A percentile compares a stretch with the other conserved stretches of the same genome.
phyloP scores from a whole-genome alignment of 2,888 invertebrate genomes.

The Epiblema foenella region DNA sequence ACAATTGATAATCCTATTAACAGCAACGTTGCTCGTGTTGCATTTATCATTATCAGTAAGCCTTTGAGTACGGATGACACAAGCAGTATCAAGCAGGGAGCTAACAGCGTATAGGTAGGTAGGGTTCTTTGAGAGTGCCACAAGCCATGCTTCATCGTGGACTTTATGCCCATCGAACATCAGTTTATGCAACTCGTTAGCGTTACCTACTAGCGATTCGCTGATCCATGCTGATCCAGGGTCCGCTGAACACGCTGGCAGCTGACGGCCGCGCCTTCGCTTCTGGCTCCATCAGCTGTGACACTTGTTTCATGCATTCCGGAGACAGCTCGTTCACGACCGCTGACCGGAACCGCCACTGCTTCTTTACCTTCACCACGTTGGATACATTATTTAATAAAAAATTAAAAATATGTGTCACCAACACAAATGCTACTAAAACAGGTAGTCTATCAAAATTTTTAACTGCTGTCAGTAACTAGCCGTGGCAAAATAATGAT shows the following conservation, averaged over 20 bases:
- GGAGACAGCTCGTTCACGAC: slow-evolving; percentile 84
- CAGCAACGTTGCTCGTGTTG: too few species aligned
- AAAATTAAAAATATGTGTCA: too few species aligned
- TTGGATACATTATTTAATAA: background rate
- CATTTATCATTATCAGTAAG: too few species aligned
- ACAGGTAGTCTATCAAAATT: too few species aligned
- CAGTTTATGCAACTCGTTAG: background rate
- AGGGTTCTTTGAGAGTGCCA: too few species aligned
- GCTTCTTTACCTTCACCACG: slow-evolving; percentile 76
- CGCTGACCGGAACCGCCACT: slow-evolving; percentile 89
- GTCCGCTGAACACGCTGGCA: slow-evolving; percentile 74
- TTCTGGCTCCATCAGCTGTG: slow-evolving; percentile 89
- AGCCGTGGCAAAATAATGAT: background rate
- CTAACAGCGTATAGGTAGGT: too few species aligned
- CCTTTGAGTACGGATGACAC: too few species aligned
- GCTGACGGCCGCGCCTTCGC: slow-evolving; percentile 84
- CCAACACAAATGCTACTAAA: too few species aligned
- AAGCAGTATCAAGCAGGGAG: too few species aligned
- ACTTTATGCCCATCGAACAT: background rate
- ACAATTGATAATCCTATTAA: too few species aligned
- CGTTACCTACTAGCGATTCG: slow-evolving; percentile 73
- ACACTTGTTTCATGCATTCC: slow-evolving; percentile 87
- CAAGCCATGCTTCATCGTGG: too few species aligned
- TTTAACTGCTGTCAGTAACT: too few species aligned
- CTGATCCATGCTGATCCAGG: slow-evolving; percentile 88